Base-by-base conservation (phyloP, 2,797 vertebrate genomes). In the Naso thynnoides region DNA sequence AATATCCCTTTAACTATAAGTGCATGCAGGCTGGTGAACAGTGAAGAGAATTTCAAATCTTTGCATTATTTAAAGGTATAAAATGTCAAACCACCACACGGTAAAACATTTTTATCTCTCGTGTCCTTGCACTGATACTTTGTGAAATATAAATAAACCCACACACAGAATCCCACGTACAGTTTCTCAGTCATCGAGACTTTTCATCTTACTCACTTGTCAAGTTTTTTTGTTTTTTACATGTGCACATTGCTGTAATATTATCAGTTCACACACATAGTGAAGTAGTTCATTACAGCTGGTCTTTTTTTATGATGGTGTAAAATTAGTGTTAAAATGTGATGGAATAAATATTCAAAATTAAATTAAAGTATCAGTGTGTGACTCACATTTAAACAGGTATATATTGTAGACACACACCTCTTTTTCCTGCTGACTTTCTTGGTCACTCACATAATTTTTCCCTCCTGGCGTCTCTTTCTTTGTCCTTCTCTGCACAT, bases 131-230 rank as follows among this genome's bases (percentile, higher is more conserved):
- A 75, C 58, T 60, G 59, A 57, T 63, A 27, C 11, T 48, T 57
- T 42, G 66, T 60, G 14, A 13, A 59, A 13, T 10, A 42, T 21
- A 23, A 49, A 72, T 62, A 54, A 66, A 47, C 10, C 26, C 31
- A 5, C 31, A 33, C 9, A 58, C 64, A 62, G 15, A 49, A 26
- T 36, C 4, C 27, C 4, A 4, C 19, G 18, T 44, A 64, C 0
- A 24, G 16, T 18, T 56, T 73, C 31, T 44, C 7, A 45, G 38
- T 14, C n/a, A 8, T n/a, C n/a, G n/a, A 61, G 42, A 9, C 41
- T 36, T 36, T 61, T 19, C n/a, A 78, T 58, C 58, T 39, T 78
- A 39, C 13, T 8, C 31, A 53, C 47, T 38, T 67, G 42, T 70
- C 33, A 41, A 33, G 8, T 7, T 0, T 26, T 19, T 19, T n/a